phyloP scores from a whole-genome alignment of 2,888 invertebrate species.

The Copidosoma aretas region DNA sequence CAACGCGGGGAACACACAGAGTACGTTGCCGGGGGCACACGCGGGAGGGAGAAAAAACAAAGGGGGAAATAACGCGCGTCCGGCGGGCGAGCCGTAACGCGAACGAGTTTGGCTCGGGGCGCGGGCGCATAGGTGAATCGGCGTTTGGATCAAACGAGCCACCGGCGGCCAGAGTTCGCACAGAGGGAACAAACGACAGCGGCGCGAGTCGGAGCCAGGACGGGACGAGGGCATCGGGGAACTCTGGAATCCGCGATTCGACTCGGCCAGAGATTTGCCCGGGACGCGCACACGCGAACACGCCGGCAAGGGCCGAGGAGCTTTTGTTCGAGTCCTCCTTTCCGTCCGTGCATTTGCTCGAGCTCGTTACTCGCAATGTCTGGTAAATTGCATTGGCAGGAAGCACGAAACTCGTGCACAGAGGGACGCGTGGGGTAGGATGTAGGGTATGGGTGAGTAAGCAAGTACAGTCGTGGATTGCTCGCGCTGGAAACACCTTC shows the following conservation, averaged over 20 bases:
- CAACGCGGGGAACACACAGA: no score
- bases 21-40: no score
- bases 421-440: no score
- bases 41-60: no score
- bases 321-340: conserved; percentile 18
- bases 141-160: conserved; percentile 30
- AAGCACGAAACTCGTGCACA: conserved; percentile 16
- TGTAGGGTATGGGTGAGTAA: neutral
- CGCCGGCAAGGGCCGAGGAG: conserved; percentile 4
- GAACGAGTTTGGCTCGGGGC: no score
- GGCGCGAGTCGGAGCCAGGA: neutral
- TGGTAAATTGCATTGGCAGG: conserved; percentile 34
- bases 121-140: conserved; percentile 17
- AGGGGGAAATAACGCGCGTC: no score
- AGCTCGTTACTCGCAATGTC: conserved; percentile 23
- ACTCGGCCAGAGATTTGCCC: conserved; percentile 19
- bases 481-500: neutral
- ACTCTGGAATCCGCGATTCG: no score
- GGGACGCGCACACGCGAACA: no score
- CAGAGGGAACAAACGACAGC: no score
- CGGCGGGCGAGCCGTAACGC: no score
- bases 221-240: neutral
- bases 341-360: neutral
- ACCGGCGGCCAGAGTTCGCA: neutral
- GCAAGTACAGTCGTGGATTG: neutral